phyloP scores from a whole-genome alignment of 2,797 vertebrate species.

The Cyprinodon diabolis region DNA sequence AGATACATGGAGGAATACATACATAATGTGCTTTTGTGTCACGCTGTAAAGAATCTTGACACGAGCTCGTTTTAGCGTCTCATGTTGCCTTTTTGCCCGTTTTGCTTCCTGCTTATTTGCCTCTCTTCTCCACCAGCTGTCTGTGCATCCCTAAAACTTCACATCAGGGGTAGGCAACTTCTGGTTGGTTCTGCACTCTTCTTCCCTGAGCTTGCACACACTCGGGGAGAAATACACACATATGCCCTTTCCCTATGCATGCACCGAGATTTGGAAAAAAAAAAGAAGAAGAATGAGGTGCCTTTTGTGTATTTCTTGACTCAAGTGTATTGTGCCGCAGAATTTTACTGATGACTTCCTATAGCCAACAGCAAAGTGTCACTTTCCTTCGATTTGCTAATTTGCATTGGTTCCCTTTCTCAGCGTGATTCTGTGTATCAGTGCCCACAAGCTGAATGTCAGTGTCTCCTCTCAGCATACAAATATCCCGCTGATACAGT shows the following conservation, averaged over 20 bases:
- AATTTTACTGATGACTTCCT: slow-evolving; percentile 64
- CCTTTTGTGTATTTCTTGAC: slow-evolving; percentile 61
- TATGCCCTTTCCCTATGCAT: not conserved
- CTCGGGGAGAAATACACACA: slow-evolving; percentile 10
- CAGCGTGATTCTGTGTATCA: slow-evolving; percentile 63
- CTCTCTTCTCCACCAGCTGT: slow-evolving; percentile 54
- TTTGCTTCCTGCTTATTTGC: slow-evolving; percentile 32
- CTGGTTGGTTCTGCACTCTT: slow-evolving; percentile 66
- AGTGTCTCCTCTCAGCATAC: slow-evolving; percentile 69
- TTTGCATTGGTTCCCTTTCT: slow-evolving; percentile 73
- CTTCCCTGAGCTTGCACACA: slow-evolving; percentile 57
- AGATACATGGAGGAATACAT: not conserved
- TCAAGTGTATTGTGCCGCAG: slow-evolving; percentile 48
- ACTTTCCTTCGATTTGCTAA: slow-evolving; percentile 72
- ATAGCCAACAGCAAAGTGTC: slow-evolving; percentile 73
- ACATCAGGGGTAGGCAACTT: slow-evolving; percentile 68
- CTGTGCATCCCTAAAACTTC: slow-evolving; percentile 65
- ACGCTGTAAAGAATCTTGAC: slow-evolving; percentile 4
- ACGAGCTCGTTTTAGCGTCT: slow-evolving; percentile 26
- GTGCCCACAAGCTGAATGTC: slow-evolving; percentile 74
- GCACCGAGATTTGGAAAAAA: not conserved
- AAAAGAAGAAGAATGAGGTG: slow-evolving; percentile 34
- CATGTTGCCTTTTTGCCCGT: slow-evolving; percentile 30
- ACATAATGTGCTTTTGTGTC: not conserved
- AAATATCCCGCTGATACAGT: slow-evolving; percentile 69